Evolutionary conservation across 1,140 invertebrate species (phyloP).

Genomic region (Zaprionus capensis): DNA sequence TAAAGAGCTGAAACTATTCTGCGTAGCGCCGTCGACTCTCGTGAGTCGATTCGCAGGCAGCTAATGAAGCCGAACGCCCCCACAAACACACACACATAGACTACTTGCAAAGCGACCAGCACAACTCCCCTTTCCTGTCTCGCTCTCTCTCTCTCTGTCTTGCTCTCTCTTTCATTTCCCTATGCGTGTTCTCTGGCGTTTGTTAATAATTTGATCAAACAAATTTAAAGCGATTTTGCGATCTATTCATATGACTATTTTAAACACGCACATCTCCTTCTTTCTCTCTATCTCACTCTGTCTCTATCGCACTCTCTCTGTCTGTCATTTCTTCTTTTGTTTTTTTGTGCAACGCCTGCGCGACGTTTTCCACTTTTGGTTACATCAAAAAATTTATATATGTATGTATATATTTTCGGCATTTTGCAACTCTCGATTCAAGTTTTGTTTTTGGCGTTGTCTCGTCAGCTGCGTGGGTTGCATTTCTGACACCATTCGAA

Average conservation of each 20-base stretch:
- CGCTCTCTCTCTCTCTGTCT: conserved; percentile 10
- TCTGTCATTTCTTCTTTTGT: background rate
- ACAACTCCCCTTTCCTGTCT: background rate
- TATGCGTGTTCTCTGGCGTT: conserved; percentile 3
- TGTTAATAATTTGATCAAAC: conserved; percentile 67
- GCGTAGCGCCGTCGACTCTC: conserved; percentile 24
- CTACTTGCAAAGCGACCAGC: background rate
- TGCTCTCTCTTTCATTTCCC: conserved; percentile 3
- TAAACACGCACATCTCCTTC: conserved; percentile 25
- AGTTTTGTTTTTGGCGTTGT: conserved; percentile 22
- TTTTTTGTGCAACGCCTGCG: conserved; percentile 36
- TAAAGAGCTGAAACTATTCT: conserved; percentile 25
- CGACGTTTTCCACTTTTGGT: conserved; percentile 39
- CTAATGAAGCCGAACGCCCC: conserved; percentile 58
- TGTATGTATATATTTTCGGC: background rate
- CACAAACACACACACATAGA: conserved; percentile 24
- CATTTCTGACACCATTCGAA: conserved; percentile 38
- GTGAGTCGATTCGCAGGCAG: conserved; percentile 33
- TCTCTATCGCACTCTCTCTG: background rate
- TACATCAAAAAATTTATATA: conserved; percentile 13
- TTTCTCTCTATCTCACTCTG: background rate
- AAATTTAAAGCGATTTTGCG: conserved; percentile 52
- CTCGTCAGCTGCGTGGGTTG: conserved; percentile 34
- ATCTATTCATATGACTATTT: conserved; percentile 56
- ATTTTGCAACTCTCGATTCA: conserved; percentile 20